These are phyloP conservation scores for Tachyglossus aculeatus DNA, from an alignment of 2,797 vertebrate genomes.

Conservation along the genomic window DNA sequence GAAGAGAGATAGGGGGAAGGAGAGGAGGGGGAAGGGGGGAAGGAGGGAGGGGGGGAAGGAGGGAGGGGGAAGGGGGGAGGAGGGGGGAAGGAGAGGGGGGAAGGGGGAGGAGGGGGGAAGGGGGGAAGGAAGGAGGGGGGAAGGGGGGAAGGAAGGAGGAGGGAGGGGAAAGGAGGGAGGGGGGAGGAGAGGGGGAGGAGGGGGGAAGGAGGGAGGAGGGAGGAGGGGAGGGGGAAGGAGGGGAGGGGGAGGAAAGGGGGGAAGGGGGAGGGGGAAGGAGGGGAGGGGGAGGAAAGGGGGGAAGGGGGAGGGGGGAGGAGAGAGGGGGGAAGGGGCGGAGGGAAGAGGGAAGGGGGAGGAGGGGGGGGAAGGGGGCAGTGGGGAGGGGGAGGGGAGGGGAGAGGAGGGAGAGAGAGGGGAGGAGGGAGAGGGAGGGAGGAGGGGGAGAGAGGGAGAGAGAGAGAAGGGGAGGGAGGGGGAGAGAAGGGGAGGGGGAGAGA, in stretches of 20 bases:
- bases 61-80: background rate
- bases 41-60: background rate
- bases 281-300: background rate
- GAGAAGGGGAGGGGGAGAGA: background rate
- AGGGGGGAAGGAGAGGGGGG: background rate
- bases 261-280: background rate
- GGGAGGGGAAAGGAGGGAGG: background rate
- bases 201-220: no score
- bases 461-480: background rate
- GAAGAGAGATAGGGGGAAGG: background rate
- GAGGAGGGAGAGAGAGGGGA: background rate
- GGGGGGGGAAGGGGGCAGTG: background rate
- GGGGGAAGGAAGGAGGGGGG: background rate
- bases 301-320: background rate
- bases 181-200: no score
- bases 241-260: background rate
- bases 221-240: no score
- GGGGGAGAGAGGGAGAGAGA: background rate
- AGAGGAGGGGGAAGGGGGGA: background rate
- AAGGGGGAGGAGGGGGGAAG: background rate
- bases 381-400: background rate
- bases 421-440: background rate
- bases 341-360: background rate
- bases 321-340: background rate
- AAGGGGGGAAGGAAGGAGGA: background rate